These are phyloP conservation scores for Criorhina ranunculi DNA, from an alignment of 2,888 invertebrate genomes.

Conservation along the genomic window DNA sequence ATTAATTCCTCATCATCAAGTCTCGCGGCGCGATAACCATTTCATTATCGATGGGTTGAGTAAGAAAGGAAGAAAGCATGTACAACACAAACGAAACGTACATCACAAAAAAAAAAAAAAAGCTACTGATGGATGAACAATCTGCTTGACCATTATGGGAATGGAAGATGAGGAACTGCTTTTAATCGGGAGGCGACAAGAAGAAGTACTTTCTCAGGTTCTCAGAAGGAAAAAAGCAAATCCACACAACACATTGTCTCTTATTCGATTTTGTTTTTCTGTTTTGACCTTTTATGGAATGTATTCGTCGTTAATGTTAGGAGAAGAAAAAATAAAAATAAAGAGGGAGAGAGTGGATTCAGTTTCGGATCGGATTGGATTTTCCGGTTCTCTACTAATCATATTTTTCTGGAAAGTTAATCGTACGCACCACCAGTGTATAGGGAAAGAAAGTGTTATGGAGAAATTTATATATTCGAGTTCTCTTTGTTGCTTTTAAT, in stretches of 20 bases:
- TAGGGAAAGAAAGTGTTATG: constrained; percentile 53
- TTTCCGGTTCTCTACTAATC: constrained; percentile 73
- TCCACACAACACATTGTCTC: constrained; percentile 25
- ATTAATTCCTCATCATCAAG: constrained; percentile 67
- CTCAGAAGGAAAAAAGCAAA: constrained; percentile 51
- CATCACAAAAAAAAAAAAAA: constrained; percentile 27
- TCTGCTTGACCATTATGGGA: constrained; percentile 63
- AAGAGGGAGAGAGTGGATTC: constrained; percentile 68
- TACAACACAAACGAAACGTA: constrained; percentile 36
- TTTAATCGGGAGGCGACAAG: constrained; percentile 49
- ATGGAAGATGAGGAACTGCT: constrained; percentile 71
- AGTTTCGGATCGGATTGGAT: constrained; percentile 60
- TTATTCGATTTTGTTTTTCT: constrained; percentile 32
- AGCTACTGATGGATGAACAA: constrained; percentile 60
- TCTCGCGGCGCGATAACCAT: constrained; percentile 47
- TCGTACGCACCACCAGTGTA: constrained; percentile 30
- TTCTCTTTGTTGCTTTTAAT: constrained; percentile 3
- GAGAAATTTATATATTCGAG: constrained; percentile 48
- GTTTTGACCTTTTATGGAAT: constrained; percentile 67
- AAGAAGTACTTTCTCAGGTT: constrained; percentile 73
- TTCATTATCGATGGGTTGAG: constrained; percentile 64
- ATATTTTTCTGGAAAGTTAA: constrained; percentile 72
- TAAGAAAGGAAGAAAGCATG: constrained; percentile 62
- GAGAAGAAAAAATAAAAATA: constrained; percentile 19
- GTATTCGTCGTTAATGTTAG: constrained; percentile 24